Conservation (phyloP, 2,113 vertebrate genomes). For the Microcebus lehilahytsara region DNA sequence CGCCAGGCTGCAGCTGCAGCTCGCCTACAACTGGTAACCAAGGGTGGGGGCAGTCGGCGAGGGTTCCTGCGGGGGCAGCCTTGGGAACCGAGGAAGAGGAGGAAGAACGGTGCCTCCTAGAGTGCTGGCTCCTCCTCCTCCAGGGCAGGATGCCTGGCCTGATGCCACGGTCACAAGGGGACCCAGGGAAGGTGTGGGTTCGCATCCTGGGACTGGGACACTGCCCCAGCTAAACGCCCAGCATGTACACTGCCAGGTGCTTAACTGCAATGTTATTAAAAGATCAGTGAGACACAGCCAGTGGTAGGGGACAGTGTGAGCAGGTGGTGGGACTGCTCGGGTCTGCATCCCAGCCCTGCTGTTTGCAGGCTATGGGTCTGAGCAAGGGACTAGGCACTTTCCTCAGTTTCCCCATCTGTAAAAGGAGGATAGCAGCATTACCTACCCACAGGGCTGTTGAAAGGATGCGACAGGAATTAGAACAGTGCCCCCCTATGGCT, state of each 20-base stretch:
- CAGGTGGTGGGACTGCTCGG: too few relatives aligned
- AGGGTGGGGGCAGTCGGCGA: rapidly evolving
- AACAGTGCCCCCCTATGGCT: not conserved
- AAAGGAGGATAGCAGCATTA: not conserved
- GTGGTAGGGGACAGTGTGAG: not conserved
- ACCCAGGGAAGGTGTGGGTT: not conserved
- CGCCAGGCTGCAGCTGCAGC: constrained; percentile 92
- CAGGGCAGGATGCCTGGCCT: rapidly evolving
- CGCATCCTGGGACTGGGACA: not conserved
- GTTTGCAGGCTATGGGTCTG: not conserved
- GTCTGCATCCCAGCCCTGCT: not conserved
- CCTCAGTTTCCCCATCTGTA: not conserved
- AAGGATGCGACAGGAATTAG: not conserved
- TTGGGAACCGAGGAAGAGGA: not conserved
- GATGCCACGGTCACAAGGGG: not conserved
- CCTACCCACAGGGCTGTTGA: not conserved
- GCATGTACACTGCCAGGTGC: not conserved
- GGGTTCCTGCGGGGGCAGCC: too few relatives aligned
- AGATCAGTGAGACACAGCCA: not conserved
- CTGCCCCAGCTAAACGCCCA: not conserved
- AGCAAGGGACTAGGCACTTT: not conserved
- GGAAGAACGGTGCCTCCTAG: rapidly evolving
- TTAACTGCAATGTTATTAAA: not conserved
- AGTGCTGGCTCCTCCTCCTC: not conserved
- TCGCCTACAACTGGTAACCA: constrained; percentile 93